phyloP scores from a whole-genome alignment of 2,113 vertebrate genomes.

The Eulacestoma nigropectus region DNA sequence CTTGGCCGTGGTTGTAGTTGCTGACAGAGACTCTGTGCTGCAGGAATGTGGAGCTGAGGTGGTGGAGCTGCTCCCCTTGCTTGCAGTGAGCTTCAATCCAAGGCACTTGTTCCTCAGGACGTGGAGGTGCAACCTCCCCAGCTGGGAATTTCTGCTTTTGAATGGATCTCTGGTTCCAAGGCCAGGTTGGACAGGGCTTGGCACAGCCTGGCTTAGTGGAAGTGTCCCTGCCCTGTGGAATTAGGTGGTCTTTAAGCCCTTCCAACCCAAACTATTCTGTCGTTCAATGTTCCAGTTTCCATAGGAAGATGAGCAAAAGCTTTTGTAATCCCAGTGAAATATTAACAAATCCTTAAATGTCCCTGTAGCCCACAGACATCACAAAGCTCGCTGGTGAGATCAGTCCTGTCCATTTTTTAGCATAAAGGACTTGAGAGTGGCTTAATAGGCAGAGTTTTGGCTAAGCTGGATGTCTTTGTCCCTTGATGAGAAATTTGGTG shows the following conservation, averaged over 20 bases:
- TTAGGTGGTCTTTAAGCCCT: not conserved
- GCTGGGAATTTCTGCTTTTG: not conserved
- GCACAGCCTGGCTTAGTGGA: not conserved
- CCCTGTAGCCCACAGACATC: not conserved
- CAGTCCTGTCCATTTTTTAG: not conserved
- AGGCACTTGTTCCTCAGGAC: constrained; percentile 32
- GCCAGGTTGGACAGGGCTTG: not conserved
- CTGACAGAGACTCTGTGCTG: fast-evolving
- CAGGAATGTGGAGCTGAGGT: not conserved
- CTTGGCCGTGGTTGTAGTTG: not conserved
- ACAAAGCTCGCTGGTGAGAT: not conserved
- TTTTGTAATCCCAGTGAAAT: not conserved
- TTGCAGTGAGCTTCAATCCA: not conserved
- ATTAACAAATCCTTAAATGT: not conserved
- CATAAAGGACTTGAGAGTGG: not conserved
- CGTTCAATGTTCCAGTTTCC: not conserved
- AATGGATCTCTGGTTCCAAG: not conserved
- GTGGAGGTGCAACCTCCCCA: not conserved
- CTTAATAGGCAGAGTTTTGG: not conserved
- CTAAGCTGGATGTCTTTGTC: not conserved
- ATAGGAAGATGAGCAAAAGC: fast-evolving
- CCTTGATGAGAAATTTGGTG: not conserved
- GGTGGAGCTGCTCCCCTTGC: not conserved
- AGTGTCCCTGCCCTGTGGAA: not conserved
- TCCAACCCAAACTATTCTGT: not conserved